Conservation (phyloP, 1,140 invertebrate species). For the Holcopasites calliopsidis region DNA sequence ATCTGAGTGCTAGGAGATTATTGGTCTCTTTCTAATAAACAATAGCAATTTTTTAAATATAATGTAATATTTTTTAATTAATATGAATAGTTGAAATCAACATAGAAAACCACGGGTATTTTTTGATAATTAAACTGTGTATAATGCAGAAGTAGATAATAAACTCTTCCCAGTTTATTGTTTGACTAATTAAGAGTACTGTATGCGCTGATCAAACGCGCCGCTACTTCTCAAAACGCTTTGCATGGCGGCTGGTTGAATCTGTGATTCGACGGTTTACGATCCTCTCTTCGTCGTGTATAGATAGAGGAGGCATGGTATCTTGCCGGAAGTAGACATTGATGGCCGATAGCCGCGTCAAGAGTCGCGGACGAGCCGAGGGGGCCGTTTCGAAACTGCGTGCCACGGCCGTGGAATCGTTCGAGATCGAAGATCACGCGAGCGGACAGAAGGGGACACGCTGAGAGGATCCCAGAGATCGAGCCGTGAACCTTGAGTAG, state of each 20-base stretch:
- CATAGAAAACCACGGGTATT: too few species aligned
- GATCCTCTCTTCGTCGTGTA: constrained; percentile 1
- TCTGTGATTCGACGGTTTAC: constrained; percentile 39
- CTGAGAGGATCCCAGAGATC: constrained; percentile 36
- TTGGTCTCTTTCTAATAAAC: too few species aligned
- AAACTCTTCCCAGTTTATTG: too few species aligned
- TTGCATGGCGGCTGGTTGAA: constrained; percentile 33
- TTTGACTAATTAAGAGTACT: too few species aligned
- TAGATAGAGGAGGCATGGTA: constrained; percentile 37
- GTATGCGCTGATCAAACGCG: too few species aligned
- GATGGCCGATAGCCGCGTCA: constrained; percentile 56
- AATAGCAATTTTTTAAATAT: too few species aligned
- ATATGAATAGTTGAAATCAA: too few species aligned
- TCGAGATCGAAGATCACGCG: constrained; percentile 63
- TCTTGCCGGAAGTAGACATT: constrained; percentile 62
- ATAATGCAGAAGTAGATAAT: too few species aligned
- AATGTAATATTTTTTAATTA: too few species aligned
- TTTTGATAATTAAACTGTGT: too few species aligned
- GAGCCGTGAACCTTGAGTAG: constrained; percentile 55
- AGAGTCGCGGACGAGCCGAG: constrained; percentile 14
- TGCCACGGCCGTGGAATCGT: constrained; percentile 47
- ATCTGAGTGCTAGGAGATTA: too few species aligned
- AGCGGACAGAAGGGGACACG: background rate
- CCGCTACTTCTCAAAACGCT: background rate
- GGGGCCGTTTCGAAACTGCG: constrained; percentile 52